These are phyloP conservation scores for Brachionus paranguensis DNA, from an alignment of 1,140 invertebrate species.

Conservation along the genomic window DNA sequence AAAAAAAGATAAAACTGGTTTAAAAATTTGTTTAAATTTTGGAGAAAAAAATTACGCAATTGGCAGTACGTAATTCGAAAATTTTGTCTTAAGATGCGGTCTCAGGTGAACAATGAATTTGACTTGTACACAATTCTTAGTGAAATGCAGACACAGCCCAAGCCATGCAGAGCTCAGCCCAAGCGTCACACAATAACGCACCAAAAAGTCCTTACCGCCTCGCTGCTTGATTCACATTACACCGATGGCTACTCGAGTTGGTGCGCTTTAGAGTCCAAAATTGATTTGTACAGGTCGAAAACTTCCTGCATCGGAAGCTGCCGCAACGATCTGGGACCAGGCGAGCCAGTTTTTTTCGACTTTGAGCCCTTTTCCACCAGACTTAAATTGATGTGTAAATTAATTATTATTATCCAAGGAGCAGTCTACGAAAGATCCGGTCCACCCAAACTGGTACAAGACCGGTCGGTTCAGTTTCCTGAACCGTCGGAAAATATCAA, in stretches of 20 bases:
- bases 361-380: conserved; percentile 2
- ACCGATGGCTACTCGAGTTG: not conserved
- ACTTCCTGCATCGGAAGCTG: not conserved
- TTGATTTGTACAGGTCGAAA: not conserved
- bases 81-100: not conserved
- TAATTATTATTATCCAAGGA: conserved; percentile 32
- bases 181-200: not conserved
- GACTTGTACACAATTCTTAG: not conserved
- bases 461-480: conserved; percentile 20
- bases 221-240: not conserved
- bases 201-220: conserved; percentile 1
- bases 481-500: not conserved
- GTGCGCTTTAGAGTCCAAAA: not conserved
- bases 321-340: not conserved
- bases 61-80: not conserved
- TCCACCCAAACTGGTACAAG: conserved; percentile 24
- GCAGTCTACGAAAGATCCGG: not conserved
- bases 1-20: not conserved
- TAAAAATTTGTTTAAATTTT: not conserved
- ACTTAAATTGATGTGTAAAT: conserved; percentile 37
- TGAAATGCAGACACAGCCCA: not conserved
- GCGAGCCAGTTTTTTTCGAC: conserved; percentile 11
- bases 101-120: not conserved
- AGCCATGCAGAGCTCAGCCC: not conserved
- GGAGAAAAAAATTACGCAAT: not conserved